phyloP scores from a whole-genome alignment of 1,140 invertebrate genomes.

The Drosophila hydei region DNA sequence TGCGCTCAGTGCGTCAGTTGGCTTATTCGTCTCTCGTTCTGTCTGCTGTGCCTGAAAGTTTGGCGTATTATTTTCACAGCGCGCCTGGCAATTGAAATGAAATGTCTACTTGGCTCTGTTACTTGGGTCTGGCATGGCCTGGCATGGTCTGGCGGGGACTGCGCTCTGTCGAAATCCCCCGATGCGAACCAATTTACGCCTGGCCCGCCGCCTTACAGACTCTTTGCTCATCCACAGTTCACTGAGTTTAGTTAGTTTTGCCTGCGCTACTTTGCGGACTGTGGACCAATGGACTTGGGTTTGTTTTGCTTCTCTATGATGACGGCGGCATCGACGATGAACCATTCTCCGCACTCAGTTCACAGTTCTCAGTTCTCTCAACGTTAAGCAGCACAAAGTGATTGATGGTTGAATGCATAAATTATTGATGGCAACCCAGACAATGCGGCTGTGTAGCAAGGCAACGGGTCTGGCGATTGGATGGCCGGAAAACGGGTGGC shows the following conservation, averaged over 20 bases:
- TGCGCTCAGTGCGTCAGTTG: conserved; percentile 44
- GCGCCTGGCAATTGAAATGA: conserved; percentile 51
- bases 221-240: conserved; percentile 59
- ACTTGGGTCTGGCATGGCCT: conserved; percentile 12
- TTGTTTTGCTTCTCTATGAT: conserved; percentile 37
- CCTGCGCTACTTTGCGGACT: conserved; percentile 3
- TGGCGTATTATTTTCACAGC: conserved; percentile 53
- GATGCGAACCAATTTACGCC: conserved; percentile 72
- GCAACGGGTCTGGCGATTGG: conserved; percentile 17
- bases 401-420: conserved; percentile 81
- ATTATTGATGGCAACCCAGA: conserved; percentile 76
- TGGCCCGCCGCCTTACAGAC: conserved; percentile 40
- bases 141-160: conserved; percentile 20
- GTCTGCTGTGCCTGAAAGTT: conserved; percentile 29
- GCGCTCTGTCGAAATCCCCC: conserved; percentile 24
- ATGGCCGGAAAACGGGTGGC: background rate
- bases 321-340: conserved; percentile 12
- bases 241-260: conserved; percentile 72
- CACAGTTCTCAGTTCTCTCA: conserved; percentile 55
- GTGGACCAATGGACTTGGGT: conserved; percentile 38
- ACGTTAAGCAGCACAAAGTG: conserved; percentile 76
- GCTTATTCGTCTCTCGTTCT: conserved; percentile 12
- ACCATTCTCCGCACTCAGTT: conserved; percentile 47
- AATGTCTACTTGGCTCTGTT: conserved; percentile 43
- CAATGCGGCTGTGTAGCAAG: conserved; percentile 43